Evolutionary conservation across 2,113 vertebrate genomes (phyloP), one percentile per base, ranked within the genome.

Genomic region (Carettochelys insculpta): DNA sequence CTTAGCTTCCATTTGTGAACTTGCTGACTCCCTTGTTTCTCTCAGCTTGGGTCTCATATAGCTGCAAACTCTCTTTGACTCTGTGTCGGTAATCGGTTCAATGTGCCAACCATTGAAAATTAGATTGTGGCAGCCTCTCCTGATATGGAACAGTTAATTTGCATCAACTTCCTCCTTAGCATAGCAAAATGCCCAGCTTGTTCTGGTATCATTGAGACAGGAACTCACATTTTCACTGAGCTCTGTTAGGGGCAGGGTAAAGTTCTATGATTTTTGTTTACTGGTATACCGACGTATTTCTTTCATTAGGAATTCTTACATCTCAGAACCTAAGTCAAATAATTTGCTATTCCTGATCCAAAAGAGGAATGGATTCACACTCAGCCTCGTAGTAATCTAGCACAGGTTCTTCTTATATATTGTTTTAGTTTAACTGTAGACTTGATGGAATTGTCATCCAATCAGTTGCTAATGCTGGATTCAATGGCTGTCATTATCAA

Each of bases 261-360:
- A 92, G 92, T 17, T 93, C 92, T 95, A 94, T 94, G 96, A 96
- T 95, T 96, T 96, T 95, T 94, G 95, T 96, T n/a, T n/a, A n/a
- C n/a, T n/a, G n/a, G n/a, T n/a, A n/a, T n/a, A n/a, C n/a, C n/a
- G n/a, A n/a, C n/a, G 94, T 96, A 96, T 96, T 97, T 96, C 96
- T 96, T 97, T 95, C 94, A 95, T 95, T 94, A 97, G 96, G 96
- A 96, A 96, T 97, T 96, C 91, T 90, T 96, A 96, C 94, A 96
- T 96, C 95, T 96, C 96, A 96, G 93, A 96, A 82, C 90, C 93
- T 95, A 93, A 94, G 94, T 96, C 93, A 96, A 95, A 93, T 95
- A 94, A 96, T 96, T 95, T 93, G 95, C 91, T 96, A 93, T 89
- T 96, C 92, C 94, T 96, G 89, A 95, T 90, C 88, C 86, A 90